Base-by-base conservation (phyloP, 1,140 invertebrate genomes). In the Lordiphosa collinella region DNA sequence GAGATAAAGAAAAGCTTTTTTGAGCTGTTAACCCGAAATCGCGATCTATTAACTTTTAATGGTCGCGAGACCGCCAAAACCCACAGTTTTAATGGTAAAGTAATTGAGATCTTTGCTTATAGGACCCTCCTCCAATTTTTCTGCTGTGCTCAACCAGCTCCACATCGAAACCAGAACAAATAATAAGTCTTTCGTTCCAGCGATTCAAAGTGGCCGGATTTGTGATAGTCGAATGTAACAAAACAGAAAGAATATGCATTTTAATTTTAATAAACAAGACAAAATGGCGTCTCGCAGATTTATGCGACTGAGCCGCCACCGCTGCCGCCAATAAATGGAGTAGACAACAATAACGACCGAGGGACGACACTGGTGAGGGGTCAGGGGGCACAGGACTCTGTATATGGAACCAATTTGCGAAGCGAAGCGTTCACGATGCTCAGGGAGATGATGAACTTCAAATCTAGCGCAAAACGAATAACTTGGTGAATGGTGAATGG, bases 181-280 rank as follows among this genome's bases (percentile, higher is more conserved):
- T 29, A 8, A 29, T 29, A 29, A 29, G 25, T 29, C 25, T 29
- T 29, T 29, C 25, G 25, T 29, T 5, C 2, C 25, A 7, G 25
- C 25, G 25, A 29, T 29, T 29, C 25, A 29, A 29, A 8, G 25
- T 29, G 25, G 5, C 25, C 4, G 14, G 41, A 12, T 5, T 25
- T n/a, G 35, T 18, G 22, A 38, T n/a, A 51, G 11, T 52, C n/a
- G 7, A n/a, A 41, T 49, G n/a, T 9, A 22, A 11, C 36, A 36
- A 57, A 57, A 53, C 54, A 53, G 34, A 16, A 22, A 50, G 68
- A 58, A 61, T 75, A 70, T 80, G 58, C 53, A 84, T 82, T 82
- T 84, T 82, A 80, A 82, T 82, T 84, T 84, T 76, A 68, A 82
- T 82, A 82, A 82, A 82, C 64, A 84, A 82, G 72, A 70, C 66